Conservation (phyloP, 2,113 vertebrate species). For the Callionymus lyra region DNA sequence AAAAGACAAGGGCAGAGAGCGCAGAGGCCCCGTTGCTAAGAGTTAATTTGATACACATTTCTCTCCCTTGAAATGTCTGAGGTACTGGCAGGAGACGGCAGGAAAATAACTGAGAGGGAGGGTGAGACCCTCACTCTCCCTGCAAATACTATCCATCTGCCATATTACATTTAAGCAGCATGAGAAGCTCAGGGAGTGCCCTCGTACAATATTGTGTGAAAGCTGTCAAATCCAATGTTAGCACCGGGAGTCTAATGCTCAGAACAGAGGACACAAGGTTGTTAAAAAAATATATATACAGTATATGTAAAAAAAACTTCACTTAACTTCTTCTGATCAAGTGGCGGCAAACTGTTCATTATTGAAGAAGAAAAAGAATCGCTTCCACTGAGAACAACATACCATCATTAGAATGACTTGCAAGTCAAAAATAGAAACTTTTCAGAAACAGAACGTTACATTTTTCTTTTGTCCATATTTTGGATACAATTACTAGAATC, state of each 20-base stretch:
- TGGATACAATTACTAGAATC: no score
- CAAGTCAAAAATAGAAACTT: no score
- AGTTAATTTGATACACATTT: conserved; percentile 69
- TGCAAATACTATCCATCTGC: conserved; percentile 61
- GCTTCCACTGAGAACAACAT: no score
- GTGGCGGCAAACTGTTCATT: conserved; percentile 34
- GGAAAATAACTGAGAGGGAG: conserved; percentile 38
- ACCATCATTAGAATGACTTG: no score
- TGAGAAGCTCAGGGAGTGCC: conserved; percentile 56
- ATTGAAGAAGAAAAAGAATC: no score
- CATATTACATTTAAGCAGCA: conserved; percentile 57
- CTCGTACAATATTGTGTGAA: conserved; percentile 61
- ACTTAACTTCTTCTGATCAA: no score
- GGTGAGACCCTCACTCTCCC: conserved; percentile 51
- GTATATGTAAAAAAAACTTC: no score
- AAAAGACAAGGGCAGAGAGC: conserved; percentile 55
- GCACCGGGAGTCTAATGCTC: conserved; percentile 39
- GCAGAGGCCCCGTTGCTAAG: conserved; percentile 45
- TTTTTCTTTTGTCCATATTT: no score
- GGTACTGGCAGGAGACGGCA: conserved; percentile 47
- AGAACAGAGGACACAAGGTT: conserved; percentile 33
- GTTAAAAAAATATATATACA: no score
- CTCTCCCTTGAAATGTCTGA: conserved; percentile 60
- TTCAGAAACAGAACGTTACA: no score
- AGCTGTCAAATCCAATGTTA: conserved; percentile 60